Evolutionary conservation across 2,113 vertebrate species (phyloP), one percentile per base, ranked within the genome.

Genomic region (Cavia porcellus): DNA sequence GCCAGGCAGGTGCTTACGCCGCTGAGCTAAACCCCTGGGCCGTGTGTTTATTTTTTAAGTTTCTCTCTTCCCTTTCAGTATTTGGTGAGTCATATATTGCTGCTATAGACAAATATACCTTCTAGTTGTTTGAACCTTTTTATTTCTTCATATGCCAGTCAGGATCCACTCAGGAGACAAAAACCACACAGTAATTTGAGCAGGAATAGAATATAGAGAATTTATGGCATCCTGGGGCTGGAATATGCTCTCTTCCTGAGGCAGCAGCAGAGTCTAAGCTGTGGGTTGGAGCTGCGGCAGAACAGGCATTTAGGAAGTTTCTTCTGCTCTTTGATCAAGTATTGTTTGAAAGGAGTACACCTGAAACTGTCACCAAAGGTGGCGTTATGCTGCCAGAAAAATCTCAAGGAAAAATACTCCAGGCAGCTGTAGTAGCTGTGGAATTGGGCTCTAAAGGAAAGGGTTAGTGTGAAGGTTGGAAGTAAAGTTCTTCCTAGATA

Each of bases 161-260:
- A 79, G 50, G 52, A 55, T 89, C 74, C 66, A 92, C 55, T 62
- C 15, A 83, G 42, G 88, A 94, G 88, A 82, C n/a, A 88, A 61
- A 88, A 96, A 82, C 22, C 66, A 59, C n/a, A 82, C 25, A 64
- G 85, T 86, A 72, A 93, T 89, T 74, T 70, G 89, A 92, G 93
- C 64, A 77, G 72, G 52, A 68, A 47, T 89, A 42, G 84, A 88
- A 87, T 55, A 4, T 42, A 74, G 80, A 70, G 79, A 79, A 45
- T 57, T 90, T 47, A 80, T 91, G 20, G n/a, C 24, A n/a, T 72
- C 20, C 3, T 72, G 70, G 70, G 70, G 70, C 70, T 72, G n/a
- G n/a, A 72, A 7, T 72, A 2, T 42, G 70, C 17, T 42, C n/a
- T 42, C 8, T 72, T 20, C 20, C 42, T 20, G n/a, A 42, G n/a